These are phyloP conservation scores for Hyperoplus immaculatus DNA, from an alignment of 2,797 vertebrate species.

Conservation along the genomic window DNA sequence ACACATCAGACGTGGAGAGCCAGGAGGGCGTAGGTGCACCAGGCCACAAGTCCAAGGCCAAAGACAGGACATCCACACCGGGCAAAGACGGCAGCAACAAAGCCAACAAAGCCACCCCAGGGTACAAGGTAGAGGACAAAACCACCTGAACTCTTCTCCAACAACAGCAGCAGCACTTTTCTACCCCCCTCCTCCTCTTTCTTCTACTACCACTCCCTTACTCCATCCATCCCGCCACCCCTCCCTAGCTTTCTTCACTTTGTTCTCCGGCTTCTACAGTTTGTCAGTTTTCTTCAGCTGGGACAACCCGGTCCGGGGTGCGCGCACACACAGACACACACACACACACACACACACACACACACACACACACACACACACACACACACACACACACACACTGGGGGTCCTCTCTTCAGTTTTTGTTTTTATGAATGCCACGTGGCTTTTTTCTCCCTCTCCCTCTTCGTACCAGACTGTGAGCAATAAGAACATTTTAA, in stretches of 20 bases:
- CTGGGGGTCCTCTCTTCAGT: constrained; percentile 54
- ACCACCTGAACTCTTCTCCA: constrained; percentile 96
- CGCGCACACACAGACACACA: constrained; percentile 28
- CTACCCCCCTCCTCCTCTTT: constrained; percentile 79
- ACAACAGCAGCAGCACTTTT: constrained; percentile 86
- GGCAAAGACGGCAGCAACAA: constrained; percentile 92
- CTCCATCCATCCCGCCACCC: constrained; percentile 75
- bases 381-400: constrained; percentile 30
- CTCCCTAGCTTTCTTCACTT: constrained; percentile 75
- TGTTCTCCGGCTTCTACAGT: constrained; percentile 73
- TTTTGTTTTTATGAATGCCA: constrained; percentile 64
- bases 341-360: constrained; percentile 26
- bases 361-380: constrained; percentile 28
- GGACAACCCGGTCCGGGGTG: constrained; percentile 61
- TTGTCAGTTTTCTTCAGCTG: constrained; percentile 78
- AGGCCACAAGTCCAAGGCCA: constrained; percentile 91
- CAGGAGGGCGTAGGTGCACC: constrained; percentile 91
- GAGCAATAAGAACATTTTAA: constrained; percentile 85
- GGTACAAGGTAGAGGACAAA: constrained; percentile 99
- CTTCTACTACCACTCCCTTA: constrained; percentile 79
- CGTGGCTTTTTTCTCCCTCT: constrained; percentile 36
- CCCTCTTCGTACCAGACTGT: constrained; percentile 71
- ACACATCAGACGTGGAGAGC: constrained; percentile 95
- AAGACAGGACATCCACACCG: constrained; percentile 90
- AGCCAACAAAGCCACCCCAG: constrained; percentile 92